A percentile compares a stretch with the other conserved stretches of the same genome.
phyloP scores from a whole-genome alignment of 92 coral and sea anemone species.

The Heliopora coerulea region DNA sequence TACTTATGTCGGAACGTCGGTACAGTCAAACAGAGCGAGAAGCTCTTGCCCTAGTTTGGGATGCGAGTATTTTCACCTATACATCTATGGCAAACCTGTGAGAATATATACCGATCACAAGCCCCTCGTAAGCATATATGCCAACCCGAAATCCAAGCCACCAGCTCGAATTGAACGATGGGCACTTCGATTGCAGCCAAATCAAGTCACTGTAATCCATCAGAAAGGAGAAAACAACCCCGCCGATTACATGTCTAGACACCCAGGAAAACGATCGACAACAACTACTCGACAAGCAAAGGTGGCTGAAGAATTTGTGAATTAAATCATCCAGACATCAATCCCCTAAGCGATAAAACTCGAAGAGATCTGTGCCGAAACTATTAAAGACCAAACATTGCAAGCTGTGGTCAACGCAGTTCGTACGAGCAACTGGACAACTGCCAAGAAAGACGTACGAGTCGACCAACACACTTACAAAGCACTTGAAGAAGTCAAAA shows the following conservation, averaged over 20 bases:
- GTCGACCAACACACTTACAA: neutral
- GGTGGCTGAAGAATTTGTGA: slow-evolving; percentile 32
- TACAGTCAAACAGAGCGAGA: slow-evolving; percentile 7
- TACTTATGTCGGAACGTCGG: neutral
- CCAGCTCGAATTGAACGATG: slow-evolving; percentile 36
- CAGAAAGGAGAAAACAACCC: slow-evolving; percentile 43
- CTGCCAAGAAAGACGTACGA: neutral
- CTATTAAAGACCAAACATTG: slow-evolving; percentile 32
- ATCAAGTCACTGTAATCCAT: slow-evolving; percentile 35
- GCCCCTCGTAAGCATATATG: slow-evolving; percentile 51
- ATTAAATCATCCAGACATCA: slow-evolving; percentile 29
- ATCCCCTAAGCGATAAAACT: slow-evolving; percentile 40
- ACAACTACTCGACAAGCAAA: slow-evolving; percentile 11
- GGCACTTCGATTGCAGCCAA: slow-evolving; percentile 44
- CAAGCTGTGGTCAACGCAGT: slow-evolving; percentile 26
- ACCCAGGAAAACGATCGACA: neutral
- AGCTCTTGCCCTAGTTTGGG: slow-evolving; percentile 41
- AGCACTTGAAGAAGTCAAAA: slow-evolving; percentile 25
- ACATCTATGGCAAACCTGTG: slow-evolving; percentile 48
- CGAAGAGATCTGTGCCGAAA: slow-evolving; percentile 29
- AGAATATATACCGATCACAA: slow-evolving; percentile 56
- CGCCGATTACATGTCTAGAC: slow-evolving; percentile 36
- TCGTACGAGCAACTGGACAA: slow-evolving; percentile 25
- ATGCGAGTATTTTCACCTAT: slow-evolving; percentile 46
- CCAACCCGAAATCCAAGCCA: slow-evolving; percentile 43